Evolutionary conservation across 53 echinoderm and acorn worm species (phyloP).

Genomic region (Paracentrotus lividus): DNA sequence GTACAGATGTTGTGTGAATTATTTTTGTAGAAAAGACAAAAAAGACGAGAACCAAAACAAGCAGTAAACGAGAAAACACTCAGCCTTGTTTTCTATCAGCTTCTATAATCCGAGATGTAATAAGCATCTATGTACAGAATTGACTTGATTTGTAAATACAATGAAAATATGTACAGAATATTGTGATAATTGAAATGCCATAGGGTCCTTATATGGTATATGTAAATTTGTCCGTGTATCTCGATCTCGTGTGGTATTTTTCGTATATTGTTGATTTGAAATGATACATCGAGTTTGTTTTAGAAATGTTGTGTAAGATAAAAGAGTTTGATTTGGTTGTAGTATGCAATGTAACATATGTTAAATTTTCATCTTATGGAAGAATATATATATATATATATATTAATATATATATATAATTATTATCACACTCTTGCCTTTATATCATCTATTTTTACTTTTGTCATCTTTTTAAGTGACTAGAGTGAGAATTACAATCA

Average conservation of each 20-base stretch:
- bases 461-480: slow-evolving; percentile 15
- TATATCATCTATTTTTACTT: slow-evolving; percentile 36
- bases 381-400: slow-evolving; percentile 52
- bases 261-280: slow-evolving; percentile 15
- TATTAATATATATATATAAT: slow-evolving; percentile 61
- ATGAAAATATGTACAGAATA: slow-evolving; percentile 56
- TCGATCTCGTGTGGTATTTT: slow-evolving; percentile 18
- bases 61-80: background rate
- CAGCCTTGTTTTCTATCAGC: slow-evolving; percentile 1
- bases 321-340: slow-evolving; percentile 48
- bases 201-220: slow-evolving; percentile 51
- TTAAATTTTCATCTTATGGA: background rate
- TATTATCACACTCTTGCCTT: slow-evolving; percentile 63
- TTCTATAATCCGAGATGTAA: slow-evolving; percentile 27
- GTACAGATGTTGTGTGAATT: slow-evolving; percentile 55
- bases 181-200: slow-evolving; percentile 51
- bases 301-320: slow-evolving; percentile 41
- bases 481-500: slow-evolving; percentile 50
- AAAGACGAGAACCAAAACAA: background rate
- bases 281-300: slow-evolving; percentile 11
- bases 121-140: slow-evolving; percentile 16
- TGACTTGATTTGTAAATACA: slow-evolving; percentile 31
- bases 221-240: slow-evolving; percentile 50
- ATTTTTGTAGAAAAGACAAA: slow-evolving; percentile 56
- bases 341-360: slow-evolving; percentile 66